These are phyloP conservation scores for Sphaerophoria taeniata DNA, from an alignment of 2,888 invertebrate species.

Conservation along the genomic window DNA sequence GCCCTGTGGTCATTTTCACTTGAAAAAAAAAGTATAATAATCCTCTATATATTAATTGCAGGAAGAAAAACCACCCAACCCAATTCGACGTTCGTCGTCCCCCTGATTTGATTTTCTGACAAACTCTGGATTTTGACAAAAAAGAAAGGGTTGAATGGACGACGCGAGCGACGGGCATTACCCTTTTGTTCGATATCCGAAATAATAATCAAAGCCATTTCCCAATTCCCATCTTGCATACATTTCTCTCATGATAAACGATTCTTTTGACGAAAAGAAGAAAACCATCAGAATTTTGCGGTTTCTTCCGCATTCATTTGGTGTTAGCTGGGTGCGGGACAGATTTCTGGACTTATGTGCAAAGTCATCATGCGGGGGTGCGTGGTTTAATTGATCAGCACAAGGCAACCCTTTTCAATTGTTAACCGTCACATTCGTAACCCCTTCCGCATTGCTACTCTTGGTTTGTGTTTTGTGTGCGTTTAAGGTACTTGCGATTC, in stretches of 20 bases:
- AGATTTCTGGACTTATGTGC: slow-evolving; percentile 33
- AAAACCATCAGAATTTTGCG: slow-evolving; percentile 55
- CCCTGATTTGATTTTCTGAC: slow-evolving; percentile 28
- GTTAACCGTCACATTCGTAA: slow-evolving; percentile 61
- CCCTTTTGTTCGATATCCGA: slow-evolving; percentile 61
- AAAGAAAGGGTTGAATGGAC: slow-evolving; percentile 62
- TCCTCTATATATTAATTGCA: slow-evolving; percentile 57
- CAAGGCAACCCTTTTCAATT: slow-evolving; percentile 67
- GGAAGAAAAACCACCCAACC: slow-evolving; percentile 21
- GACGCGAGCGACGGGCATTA: slow-evolving; percentile 65
- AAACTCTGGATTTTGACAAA: slow-evolving; percentile 37
- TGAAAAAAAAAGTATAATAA: slow-evolving; percentile 34
- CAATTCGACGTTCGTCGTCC: background rate
- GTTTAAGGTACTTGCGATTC: slow-evolving; percentile 64
- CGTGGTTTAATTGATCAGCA: slow-evolving; percentile 69
- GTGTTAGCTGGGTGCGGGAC: slow-evolving; percentile 1
- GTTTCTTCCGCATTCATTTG: slow-evolving; percentile 69
- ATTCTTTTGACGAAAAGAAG: slow-evolving; percentile 35
- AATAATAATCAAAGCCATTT: slow-evolving; percentile 62
- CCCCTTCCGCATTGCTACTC: slow-evolving; percentile 76
- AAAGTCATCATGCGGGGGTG: slow-evolving; percentile 72
- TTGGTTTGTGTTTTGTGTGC: slow-evolving; percentile 34
- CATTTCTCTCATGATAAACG: slow-evolving; percentile 53
- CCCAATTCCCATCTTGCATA: slow-evolving; percentile 59
- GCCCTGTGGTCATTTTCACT: slow-evolving; percentile 46